Evolutionary conservation across 2,113 vertebrate species (phyloP).

Genomic region (Anolis carolinensis): DNA sequence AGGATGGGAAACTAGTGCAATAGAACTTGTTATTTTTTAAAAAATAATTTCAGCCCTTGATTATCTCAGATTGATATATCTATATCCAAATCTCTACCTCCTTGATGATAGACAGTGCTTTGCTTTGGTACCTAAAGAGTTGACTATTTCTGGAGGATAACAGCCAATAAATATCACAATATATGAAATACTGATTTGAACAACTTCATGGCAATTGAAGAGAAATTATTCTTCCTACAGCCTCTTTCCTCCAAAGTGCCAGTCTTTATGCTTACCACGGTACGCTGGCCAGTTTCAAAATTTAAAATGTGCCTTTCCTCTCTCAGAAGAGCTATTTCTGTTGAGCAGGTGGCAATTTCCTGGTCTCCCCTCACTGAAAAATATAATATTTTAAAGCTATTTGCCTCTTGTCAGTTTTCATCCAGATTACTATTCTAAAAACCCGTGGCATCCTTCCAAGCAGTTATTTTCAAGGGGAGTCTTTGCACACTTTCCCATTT

Average conservation of each 20-base stretch:
- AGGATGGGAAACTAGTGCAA: not conserved
- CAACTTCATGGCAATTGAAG: slow-evolving; percentile 73
- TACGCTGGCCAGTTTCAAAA: slow-evolving; percentile 73
- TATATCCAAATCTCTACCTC: not conserved
- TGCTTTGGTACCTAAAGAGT: slow-evolving; percentile 56
- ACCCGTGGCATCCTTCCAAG: slow-evolving; percentile 77
- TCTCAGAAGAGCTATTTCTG: slow-evolving; percentile 76
- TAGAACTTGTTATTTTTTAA: not conserved
- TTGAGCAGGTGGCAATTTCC: slow-evolving; percentile 76
- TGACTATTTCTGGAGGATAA: slow-evolving; percentile 55
- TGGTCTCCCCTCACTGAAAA: slow-evolving; percentile 58
- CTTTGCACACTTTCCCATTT: slow-evolving; percentile 70
- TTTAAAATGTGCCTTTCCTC: slow-evolving; percentile 69
- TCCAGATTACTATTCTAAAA: slow-evolving; percentile 75
- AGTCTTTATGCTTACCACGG: slow-evolving; percentile 61
- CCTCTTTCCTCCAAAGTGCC: slow-evolving; percentile 62
- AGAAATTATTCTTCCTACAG: slow-evolving; percentile 74
- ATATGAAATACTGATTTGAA: slow-evolving; percentile 71
- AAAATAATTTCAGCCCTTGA: not conserved
- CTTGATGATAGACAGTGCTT: slow-evolving; percentile 46
- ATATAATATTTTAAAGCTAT: slow-evolving; percentile 71
- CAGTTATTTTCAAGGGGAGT: slow-evolving; percentile 77
- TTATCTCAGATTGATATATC: not conserved
- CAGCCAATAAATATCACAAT: slow-evolving; percentile 55
- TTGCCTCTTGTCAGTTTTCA: slow-evolving; percentile 77